Conservation (phyloP, 1,140 invertebrate genomes). For the Oryctes rhinoceros region DNA sequence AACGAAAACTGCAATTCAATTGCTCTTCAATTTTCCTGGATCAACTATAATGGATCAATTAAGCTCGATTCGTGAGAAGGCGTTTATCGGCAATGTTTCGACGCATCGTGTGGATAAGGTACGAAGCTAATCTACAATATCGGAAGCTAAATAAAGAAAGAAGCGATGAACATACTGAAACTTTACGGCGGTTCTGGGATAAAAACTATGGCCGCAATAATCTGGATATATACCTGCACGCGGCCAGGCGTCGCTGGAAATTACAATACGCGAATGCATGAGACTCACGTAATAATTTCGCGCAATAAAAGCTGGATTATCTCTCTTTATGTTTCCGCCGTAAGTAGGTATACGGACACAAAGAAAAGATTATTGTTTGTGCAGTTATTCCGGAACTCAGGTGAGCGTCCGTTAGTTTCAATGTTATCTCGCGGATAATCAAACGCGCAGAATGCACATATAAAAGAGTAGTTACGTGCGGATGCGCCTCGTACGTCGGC, state of each 20-base stretch:
- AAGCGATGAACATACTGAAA: too few species aligned
- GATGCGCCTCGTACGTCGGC: not conserved
- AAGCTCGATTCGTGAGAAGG: too few species aligned
- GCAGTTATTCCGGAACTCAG: constrained; percentile 31
- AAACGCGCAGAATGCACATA: constrained; percentile 8
- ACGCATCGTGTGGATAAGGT: too few species aligned
- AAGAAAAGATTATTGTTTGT: constrained; percentile 31
- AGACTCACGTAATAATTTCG: constrained; percentile 10
- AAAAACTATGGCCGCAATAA: too few species aligned
- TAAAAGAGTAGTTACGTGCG: constrained; percentile 1
- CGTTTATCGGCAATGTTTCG: too few species aligned
- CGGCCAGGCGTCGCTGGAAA: not conserved
- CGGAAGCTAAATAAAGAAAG: too few species aligned
- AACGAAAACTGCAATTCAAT: too few species aligned
- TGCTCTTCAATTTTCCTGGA: too few species aligned
- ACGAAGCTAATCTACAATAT: too few species aligned
- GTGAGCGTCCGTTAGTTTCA: constrained; percentile 19
- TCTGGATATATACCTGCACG: too few species aligned
- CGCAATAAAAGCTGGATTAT: constrained; percentile 18
- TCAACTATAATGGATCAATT: too few species aligned
- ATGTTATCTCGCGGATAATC: constrained; percentile 26
- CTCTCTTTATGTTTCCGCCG: constrained; percentile 4
- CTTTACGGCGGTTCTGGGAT: too few species aligned
- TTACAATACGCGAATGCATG: not conserved
- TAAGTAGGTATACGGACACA: constrained; percentile 1